Conservation (phyloP, 2,113 vertebrate species). For the Oreotrochilus melanogaster region DNA sequence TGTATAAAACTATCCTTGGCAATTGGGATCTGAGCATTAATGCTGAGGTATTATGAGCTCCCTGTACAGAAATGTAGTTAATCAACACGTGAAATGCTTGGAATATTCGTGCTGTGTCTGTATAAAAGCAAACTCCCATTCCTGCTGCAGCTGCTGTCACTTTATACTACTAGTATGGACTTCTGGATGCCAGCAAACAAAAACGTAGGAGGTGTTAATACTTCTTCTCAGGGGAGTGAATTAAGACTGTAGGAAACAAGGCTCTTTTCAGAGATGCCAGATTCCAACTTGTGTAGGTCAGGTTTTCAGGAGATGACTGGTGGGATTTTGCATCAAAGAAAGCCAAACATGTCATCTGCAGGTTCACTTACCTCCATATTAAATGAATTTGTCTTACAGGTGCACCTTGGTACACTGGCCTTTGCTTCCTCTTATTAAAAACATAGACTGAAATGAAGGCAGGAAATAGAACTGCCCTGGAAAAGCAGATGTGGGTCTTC, state of each 20-base stretch:
- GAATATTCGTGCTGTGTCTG: accelerated
- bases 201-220: accelerated
- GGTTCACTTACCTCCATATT: not conserved
- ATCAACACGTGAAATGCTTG: not conserved
- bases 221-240: not conserved
- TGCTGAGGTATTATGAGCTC: not conserved
- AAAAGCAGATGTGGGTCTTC: not conserved
- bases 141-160: not conserved
- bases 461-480: not conserved
- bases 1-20: not conserved
- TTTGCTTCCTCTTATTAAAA: not conserved
- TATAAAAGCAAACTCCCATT: not conserved
- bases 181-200: not conserved
- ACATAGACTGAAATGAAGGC: not conserved
- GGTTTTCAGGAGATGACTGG: not conserved
- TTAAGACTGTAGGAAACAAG: not conserved
- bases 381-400: not conserved
- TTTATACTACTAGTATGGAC: not conserved
- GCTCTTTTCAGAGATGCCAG: not conserved
- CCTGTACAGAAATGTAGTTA: not conserved
- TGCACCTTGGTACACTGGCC: not conserved
- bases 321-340: not conserved
- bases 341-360: not conserved
- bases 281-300: accelerated
- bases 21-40: not conserved